Base-by-base conservation (phyloP, 2,113 vertebrate species). In the Eptatretus burgeri region DNA sequence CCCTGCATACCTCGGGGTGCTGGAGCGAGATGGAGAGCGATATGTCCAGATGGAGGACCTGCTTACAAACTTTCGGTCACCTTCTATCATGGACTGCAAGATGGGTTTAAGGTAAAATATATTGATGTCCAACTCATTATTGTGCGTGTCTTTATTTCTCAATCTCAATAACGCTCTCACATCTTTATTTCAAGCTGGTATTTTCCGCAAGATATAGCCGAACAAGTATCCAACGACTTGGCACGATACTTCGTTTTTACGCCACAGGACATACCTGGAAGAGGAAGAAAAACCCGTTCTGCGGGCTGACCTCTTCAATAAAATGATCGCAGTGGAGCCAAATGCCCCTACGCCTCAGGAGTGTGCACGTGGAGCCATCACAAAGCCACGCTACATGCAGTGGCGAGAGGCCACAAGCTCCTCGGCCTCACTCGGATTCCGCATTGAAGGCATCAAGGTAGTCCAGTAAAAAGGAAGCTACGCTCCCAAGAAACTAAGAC, bases 401-500 rank as follows among this genome's bases (percentile, higher is more conserved):
- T 82, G 80, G 80, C 77, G 74, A 50, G 80, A 82, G 60, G 70
- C 66, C 5, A 72, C 71, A 64, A 81, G 72, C 20, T 80, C 79
- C 7, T 79, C 78, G 0, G 71, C 75, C n/a, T 69, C 70, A 0
- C 70, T 82, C 50, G 79, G 80, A 10, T 77, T 80, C 71, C 75
- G 80, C 51, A 78, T 81, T 20, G 79, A 82, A 62, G 79, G 77
- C 50, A 70, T 78, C 62, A 76, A 79, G 75, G 80, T 82, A 68
- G 27, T 41, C 27, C 27, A 41, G 27, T 41, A 41, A 41, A 41
- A 41, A 41, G 27, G 27, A 41, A 41, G 27, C 27, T 41, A 41
- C 7, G 7, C 27, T 41, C 27, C 3, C 7, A 41, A 41, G 3
- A 41, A 41, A 41, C 27, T 7, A 3, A 41, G 7, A 41, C 27